phyloP scores from a whole-genome alignment of 92 coral and sea anemone genomes.

The Palythoa grandis region DNA sequence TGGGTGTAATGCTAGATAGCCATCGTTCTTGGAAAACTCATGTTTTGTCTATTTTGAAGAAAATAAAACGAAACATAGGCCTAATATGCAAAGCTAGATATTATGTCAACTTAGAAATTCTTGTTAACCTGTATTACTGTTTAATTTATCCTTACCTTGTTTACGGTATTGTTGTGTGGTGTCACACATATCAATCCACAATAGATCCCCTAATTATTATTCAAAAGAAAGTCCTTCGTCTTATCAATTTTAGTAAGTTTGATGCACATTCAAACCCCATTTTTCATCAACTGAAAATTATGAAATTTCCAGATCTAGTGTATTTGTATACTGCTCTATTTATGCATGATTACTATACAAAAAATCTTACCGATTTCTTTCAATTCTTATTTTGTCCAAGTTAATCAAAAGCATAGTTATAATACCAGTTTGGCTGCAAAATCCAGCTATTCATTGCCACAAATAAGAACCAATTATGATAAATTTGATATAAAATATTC shows the following conservation, averaged over 20 bases:
- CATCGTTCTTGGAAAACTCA: conserved; percentile 44
- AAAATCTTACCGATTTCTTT: too few relatives aligned
- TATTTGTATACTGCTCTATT: too few relatives aligned
- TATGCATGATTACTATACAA: background rate
- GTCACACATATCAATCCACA: conserved; percentile 36
- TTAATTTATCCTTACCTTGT: conserved; percentile 39
- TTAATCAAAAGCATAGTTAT: background rate
- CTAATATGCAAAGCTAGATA: conserved; percentile 31
- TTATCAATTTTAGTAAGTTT: conserved; percentile 6
- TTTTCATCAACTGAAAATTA: conserved; percentile 18
- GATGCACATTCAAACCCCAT: conserved; percentile 33
- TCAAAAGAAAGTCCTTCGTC: conserved; percentile 40
- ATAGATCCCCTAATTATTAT: conserved; percentile 35
- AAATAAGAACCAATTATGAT: too few relatives aligned
- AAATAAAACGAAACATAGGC: conserved; percentile 43
- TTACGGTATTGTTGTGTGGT: conserved; percentile 44
- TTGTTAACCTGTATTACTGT: conserved; percentile 36
- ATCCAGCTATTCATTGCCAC: too few relatives aligned
- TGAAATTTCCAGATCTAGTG: conserved; percentile 15
- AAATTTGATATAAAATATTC: too few relatives aligned
- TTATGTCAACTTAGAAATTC: conserved; percentile 25
- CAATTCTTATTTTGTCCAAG: background rate
- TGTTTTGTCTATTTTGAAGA: conserved; percentile 24
- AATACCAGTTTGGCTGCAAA: background rate
- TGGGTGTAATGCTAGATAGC: conserved; percentile 31